phyloP scores from a whole-genome alignment of 2,113 vertebrate species.

The Psophia crepitans region DNA sequence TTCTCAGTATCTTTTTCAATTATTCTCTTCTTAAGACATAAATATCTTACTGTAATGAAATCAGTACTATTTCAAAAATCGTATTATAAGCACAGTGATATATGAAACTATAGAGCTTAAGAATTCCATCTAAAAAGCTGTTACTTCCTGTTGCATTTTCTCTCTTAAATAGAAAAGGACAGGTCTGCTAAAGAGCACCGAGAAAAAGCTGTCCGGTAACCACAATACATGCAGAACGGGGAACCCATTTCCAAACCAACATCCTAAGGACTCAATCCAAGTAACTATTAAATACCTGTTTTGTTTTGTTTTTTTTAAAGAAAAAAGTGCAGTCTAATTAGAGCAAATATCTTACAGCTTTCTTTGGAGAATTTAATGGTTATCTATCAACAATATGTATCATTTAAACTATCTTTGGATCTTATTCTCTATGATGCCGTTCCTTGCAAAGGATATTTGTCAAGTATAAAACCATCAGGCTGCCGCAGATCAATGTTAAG shows the following conservation, averaged over 20 bases:
- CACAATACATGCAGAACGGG: not conserved
- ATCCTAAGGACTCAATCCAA: not conserved
- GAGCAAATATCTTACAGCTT: not conserved
- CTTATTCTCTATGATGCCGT: not conserved
- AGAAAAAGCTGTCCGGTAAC: not conserved
- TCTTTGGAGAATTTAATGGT: not conserved
- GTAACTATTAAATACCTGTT: not conserved
- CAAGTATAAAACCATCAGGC: not conserved
- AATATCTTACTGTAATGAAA: not conserved
- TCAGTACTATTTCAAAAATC: not conserved
- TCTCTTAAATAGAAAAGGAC: not conserved
- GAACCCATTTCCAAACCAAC: not conserved
- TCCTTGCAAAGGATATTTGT: not conserved
- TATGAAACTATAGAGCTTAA: rapidly evolving
- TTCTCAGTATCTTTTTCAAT: not conserved
- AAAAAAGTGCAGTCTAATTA: not conserved
- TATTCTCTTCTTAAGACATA: not conserved
- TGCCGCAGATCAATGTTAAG: not conserved
- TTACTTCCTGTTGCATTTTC: not conserved
- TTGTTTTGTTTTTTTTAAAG: not conserved
- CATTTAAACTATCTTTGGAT: not conserved
- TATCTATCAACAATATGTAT: not conserved
- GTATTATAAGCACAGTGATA: not conserved
- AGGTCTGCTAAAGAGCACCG: not conserved
- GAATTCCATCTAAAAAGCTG: not conserved